These are phyloP conservation scores for Hylaeus anthracinus DNA, from an alignment of 1,140 invertebrate species.

Conservation along the genomic window DNA sequence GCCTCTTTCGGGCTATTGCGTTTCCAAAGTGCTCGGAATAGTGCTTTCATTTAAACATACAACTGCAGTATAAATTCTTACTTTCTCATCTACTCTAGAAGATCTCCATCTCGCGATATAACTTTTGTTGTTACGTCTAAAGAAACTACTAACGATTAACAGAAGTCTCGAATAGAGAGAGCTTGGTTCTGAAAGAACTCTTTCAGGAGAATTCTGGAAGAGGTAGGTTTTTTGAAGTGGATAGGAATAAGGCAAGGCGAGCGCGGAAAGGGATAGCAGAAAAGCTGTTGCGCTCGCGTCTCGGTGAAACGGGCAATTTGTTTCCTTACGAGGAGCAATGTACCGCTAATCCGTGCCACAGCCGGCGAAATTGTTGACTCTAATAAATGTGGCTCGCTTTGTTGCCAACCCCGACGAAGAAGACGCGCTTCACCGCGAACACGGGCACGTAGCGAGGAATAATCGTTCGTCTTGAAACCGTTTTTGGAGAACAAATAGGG, in stretches of 20 bases:
- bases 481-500: neutral
- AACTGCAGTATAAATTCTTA: no score
- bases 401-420: neutral
- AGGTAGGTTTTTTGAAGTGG: no score
- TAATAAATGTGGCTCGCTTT: constrained; percentile 43
- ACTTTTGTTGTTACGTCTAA: no score
- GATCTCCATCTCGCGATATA: no score
- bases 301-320: constrained; percentile 26
- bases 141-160: no score
- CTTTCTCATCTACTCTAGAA: no score
- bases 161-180: no score
- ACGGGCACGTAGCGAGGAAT: neutral
- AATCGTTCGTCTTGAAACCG: neutral
- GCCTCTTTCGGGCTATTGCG: no score
- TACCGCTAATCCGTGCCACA: constrained; percentile 37
- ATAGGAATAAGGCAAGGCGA: constrained; percentile 6
- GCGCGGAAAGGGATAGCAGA: neutral
- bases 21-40: no score
- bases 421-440: neutral
- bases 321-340: constrained; percentile 21
- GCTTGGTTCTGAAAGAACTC: no score
- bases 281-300: neutral
- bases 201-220: no score
- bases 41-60: no score
- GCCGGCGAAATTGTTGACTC: constrained; percentile 40